Percentiles rank a stretch among this genome's conserved stretches.
These are phyloP conservation scores for Diplodus sargus DNA, from an alignment of 2,797 vertebrate genomes.

Conservation along the genomic window DNA sequence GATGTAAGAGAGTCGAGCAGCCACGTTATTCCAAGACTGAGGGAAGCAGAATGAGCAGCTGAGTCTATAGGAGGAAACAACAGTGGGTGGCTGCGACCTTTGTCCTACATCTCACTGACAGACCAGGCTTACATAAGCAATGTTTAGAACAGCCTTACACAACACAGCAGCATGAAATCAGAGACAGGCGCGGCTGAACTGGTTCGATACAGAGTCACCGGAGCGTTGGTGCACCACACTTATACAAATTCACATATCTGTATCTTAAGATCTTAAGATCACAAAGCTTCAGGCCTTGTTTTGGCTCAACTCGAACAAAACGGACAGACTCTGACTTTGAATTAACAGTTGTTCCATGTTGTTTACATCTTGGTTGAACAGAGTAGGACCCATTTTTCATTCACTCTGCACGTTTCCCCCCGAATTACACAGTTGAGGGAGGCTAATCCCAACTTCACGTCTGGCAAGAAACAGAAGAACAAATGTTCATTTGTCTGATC, in stretches of 20 bases:
- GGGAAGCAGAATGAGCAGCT: not conserved
- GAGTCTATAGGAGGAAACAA: conserved; percentile 18
- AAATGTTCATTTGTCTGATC: no score
- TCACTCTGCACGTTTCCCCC: no score
- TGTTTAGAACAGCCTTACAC: not conserved
- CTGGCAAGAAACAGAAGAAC: no score
- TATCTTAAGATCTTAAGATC: not conserved
- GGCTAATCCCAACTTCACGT: no score
- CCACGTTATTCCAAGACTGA: not conserved
- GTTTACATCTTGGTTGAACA: no score
- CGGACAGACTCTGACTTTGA: no score
- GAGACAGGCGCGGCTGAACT: not conserved
- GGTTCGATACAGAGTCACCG: no score
- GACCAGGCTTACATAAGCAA: not conserved
- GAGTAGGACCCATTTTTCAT: no score
- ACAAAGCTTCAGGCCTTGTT: not conserved
- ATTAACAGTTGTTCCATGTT: no score
- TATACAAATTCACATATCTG: not conserved
- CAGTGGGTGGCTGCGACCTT: conserved; percentile 36
- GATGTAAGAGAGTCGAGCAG: no score
- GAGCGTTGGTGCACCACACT: fast-evolving
- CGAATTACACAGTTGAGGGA: no score
- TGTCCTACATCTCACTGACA: conserved; percentile 33
- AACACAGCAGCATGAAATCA: not conserved
- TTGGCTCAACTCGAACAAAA: no score